These are phyloP conservation scores for Phymanthus crucifer DNA, from an alignment of 92 coral and sea anemone genomes.

Conservation along the genomic window DNA sequence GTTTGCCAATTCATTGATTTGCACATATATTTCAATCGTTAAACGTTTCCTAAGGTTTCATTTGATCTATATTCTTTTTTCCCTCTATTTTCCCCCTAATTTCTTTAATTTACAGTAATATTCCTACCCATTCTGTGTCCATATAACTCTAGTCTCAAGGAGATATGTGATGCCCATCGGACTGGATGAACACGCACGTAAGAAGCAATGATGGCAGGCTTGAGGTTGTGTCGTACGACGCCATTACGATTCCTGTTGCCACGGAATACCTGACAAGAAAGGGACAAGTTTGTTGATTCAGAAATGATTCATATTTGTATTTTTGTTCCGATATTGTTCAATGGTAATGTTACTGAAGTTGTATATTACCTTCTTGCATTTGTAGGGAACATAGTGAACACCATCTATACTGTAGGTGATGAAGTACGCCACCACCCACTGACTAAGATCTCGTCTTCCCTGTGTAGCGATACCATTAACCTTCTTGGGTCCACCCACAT, in stretches of 20 bases:
- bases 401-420: conserved; percentile 75
- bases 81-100: neutral
- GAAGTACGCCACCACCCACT: conserved; percentile 77
- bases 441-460: conserved; percentile 68
- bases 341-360: no score
- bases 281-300: neutral
- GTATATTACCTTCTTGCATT: conserved; percentile 56
- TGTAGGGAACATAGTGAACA: conserved; percentile 57
- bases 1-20: neutral
- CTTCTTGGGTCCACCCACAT: conserved; percentile 55
- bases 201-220: conserved; percentile 64
- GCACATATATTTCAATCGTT: no score
- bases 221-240: conserved; percentile 61
- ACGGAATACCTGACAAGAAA: conserved; percentile 55
- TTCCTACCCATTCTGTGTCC: conserved; percentile 81
- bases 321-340: no score
- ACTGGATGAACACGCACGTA: conserved; percentile 78
- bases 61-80: no score
- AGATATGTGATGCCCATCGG: conserved; percentile 67
- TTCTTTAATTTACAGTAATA: neutral
- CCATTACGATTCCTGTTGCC: conserved; percentile 72
- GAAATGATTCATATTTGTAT: neutral
- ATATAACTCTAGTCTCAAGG: conserved; percentile 76
- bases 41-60: no score
- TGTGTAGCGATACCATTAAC: conserved; percentile 71